A percentile compares a stretch with the other conserved stretches of the same genome.
Conservation (phyloP, 2,888 invertebrate species). For the Drosophila mimica region DNA sequence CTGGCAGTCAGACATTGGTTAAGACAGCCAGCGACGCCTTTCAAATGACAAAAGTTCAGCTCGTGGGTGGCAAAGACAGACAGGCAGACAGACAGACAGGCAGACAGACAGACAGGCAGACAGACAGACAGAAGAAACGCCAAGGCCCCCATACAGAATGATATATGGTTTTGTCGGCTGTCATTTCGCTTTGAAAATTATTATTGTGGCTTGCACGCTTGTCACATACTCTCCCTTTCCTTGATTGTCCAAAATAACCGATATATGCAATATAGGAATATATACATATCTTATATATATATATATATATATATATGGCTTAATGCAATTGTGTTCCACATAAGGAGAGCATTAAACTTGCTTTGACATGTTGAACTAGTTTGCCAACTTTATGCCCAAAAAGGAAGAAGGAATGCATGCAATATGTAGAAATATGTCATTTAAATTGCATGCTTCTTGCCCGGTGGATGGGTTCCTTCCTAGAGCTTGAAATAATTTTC, state of each 20-base stretch:
- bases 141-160: conserved; percentile 61
- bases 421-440: background rate
- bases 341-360: conserved; percentile 2
- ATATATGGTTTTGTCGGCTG: conserved; percentile 84
- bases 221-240: conserved; percentile 21
- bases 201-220: conserved; percentile 65
- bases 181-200: conserved; percentile 79
- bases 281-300: background rate
- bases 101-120: too few relatives aligned
- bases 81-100: conserved; percentile 9
- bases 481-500: background rate
- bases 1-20: conserved; percentile 58
- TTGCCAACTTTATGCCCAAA: background rate
- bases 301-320: background rate
- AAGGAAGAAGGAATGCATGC: background rate
- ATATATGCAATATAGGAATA: background rate
- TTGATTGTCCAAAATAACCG: background rate
- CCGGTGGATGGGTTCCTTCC: background rate
- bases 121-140: conserved; percentile 61
- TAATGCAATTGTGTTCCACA: conserved; percentile 12
- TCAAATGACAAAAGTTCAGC: conserved; percentile 80
- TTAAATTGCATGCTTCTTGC: background rate
- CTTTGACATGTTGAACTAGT: conserved; percentile 1
- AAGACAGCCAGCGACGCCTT: conserved; percentile 76
- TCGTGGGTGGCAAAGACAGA: conserved; percentile 77